Evolutionary conservation across 2,888 invertebrate species (phyloP).

Genomic region (Hipparchia semele): DNA sequence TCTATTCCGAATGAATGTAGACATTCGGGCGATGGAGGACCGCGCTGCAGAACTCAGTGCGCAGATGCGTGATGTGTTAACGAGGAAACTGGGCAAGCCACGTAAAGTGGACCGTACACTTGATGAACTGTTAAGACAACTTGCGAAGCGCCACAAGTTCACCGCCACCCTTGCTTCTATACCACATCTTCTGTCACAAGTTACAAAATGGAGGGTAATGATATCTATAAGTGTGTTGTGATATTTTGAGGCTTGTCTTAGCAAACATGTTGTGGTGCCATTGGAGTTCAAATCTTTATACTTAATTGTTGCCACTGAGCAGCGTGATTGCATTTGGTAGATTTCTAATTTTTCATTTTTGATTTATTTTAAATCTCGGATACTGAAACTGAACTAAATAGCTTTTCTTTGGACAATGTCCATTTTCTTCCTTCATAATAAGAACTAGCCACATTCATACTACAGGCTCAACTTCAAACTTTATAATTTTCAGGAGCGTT

Average conservation of each 20-base stretch:
- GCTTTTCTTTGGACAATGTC: no score
- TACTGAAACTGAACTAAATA: no score
- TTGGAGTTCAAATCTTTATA: no score
- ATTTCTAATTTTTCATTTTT: no score
- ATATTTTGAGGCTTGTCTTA: no score
- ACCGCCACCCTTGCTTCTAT: conserved; percentile 54
- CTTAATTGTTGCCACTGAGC: no score
- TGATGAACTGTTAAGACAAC: conserved; percentile 67
- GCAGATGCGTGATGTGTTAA: conserved; percentile 70
- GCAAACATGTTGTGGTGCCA: no score
- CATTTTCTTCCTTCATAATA: no score
- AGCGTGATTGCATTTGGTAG: no score
- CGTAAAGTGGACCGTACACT: conserved; percentile 69
- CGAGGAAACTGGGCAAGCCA: conserved; percentile 69
- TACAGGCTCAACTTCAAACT: neutral
- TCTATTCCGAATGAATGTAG: conserved; percentile 87
- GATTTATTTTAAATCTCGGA: no score
- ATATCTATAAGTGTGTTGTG: neutral
- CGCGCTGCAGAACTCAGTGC: conserved; percentile 82
- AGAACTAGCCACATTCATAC: no score
- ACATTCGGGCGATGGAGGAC: conserved; percentile 86
- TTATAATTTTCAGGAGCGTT: conserved; percentile 56
- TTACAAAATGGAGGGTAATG: conserved; percentile 65
- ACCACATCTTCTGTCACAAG: conserved; percentile 60
- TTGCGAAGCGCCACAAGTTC: conserved; percentile 74